phyloP scores from a whole-genome alignment of 2,113 vertebrate genomes.

The Shinisaurus crocodilurus region DNA sequence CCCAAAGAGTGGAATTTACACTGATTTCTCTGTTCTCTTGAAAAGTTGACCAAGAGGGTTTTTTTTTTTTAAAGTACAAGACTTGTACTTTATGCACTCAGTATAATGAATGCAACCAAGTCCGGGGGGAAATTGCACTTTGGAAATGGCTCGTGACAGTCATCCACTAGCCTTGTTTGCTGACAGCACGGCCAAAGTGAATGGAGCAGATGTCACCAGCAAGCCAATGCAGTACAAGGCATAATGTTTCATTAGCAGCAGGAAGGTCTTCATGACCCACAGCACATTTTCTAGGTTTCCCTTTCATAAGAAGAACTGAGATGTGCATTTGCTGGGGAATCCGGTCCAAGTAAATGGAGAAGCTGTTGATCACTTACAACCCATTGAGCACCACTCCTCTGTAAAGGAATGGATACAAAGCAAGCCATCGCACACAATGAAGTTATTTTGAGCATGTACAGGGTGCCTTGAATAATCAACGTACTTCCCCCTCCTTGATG shows the following conservation, averaged over 20 bases:
- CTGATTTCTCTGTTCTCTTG: neutral
- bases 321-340: neutral
- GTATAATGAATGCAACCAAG: neutral
- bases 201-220: neutral
- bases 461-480: neutral
- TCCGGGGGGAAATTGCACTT: neutral
- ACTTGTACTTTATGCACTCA: accelerated
- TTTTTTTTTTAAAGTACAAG: neutral
- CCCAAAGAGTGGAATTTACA: neutral
- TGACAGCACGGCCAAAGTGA: neutral
- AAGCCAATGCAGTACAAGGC: neutral
- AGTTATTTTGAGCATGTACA: neutral
- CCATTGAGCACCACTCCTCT: neutral
- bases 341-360: neutral
- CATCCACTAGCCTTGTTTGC: accelerated
- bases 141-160: neutral
- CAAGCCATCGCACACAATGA: neutral
- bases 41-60: neutral
- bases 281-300: neutral
- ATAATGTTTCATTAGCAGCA: neutral
- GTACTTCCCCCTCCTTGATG: neutral
- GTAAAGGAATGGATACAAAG: neutral
- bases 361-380: neutral
- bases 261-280: neutral
- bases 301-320: neutral